These are phyloP conservation scores for Araneus ventricosus DNA, from an alignment of 1,140 invertebrate species.

Conservation along the genomic window DNA sequence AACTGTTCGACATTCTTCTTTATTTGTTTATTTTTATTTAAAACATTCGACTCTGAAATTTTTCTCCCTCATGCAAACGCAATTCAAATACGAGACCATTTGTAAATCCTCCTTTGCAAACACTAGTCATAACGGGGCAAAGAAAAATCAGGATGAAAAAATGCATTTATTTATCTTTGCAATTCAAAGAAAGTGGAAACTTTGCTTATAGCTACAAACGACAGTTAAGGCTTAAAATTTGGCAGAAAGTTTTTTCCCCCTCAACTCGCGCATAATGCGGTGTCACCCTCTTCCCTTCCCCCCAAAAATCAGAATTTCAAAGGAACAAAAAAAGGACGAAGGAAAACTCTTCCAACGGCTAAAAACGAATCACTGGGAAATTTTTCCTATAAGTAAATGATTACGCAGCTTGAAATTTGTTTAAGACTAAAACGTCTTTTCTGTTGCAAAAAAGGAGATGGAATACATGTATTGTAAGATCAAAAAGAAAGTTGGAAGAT, in stretches of 20 bases:
- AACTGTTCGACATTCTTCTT: background rate
- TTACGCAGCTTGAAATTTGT: slow-evolving; percentile 21
- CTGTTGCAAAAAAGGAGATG: background rate
- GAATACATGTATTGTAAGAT: background rate
- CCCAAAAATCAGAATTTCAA: background rate
- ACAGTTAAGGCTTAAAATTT: slow-evolving; percentile 17
- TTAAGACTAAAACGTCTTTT: slow-evolving; percentile 12
- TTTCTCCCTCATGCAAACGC: slow-evolving; percentile 8
- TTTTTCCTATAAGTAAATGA: slow-evolving; percentile 12
- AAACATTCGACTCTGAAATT: background rate
- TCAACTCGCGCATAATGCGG: background rate
- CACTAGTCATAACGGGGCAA: background rate
- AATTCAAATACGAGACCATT: slow-evolving; percentile 13
- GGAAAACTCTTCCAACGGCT: background rate
- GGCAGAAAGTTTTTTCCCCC: background rate
- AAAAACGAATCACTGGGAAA: background rate
- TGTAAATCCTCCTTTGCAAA: slow-evolving; percentile 1
- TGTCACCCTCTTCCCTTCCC: no score
- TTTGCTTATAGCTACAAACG: slow-evolving; percentile 2
- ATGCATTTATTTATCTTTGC: slow-evolving; percentile 16
- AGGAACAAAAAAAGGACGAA: background rate
- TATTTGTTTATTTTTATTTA: slow-evolving; percentile 15
- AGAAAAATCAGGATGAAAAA: background rate
- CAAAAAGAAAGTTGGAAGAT: background rate
- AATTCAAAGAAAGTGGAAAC: slow-evolving; percentile 26